Conservation (phyloP, 1,140 invertebrate genomes). For the Coelopa frigida region DNA sequence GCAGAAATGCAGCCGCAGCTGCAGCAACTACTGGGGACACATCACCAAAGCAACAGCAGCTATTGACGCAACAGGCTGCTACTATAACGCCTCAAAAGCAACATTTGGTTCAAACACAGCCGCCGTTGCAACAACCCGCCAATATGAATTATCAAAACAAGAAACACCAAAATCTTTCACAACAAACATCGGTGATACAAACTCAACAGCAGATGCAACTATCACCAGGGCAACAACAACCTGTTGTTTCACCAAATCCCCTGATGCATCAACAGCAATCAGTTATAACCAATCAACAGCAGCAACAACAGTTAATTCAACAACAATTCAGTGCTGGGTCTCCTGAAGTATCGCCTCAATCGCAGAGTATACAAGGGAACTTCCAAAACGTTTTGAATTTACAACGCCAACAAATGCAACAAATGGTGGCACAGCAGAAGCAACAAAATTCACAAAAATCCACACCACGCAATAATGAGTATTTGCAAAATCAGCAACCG, state of each 20-base stretch:
- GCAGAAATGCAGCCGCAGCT: too few species aligned
- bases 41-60: neutral
- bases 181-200: neutral
- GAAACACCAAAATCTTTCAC: neutral
- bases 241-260: slow-evolving; percentile 16
- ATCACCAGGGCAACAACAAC: neutral
- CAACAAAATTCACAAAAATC: too few species aligned
- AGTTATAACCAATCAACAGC: too few species aligned
- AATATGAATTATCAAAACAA: neutral
- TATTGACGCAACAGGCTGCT: neutral
- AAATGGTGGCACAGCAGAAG: too few species aligned
- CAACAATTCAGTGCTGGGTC: too few species aligned
- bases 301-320: slow-evolving; percentile 1
- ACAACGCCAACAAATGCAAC: slow-evolving; percentile 20
- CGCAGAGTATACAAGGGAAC: slow-evolving; percentile 23
- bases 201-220: neutral
- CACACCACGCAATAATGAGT: slow-evolving; percentile 23
- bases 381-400: slow-evolving; percentile 24
- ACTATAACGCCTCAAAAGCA: neutral
- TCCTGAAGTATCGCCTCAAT: slow-evolving; percentile 20
- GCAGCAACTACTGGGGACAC: neutral
- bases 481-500: slow-evolving; percentile 8
- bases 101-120: neutral
- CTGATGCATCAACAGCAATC: slow-evolving; percentile 6
- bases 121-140: slow-evolving; percentile 2